Conservation (phyloP, 2,113 vertebrate genomes). For the Calyptommatus sinebrachiatus region DNA sequence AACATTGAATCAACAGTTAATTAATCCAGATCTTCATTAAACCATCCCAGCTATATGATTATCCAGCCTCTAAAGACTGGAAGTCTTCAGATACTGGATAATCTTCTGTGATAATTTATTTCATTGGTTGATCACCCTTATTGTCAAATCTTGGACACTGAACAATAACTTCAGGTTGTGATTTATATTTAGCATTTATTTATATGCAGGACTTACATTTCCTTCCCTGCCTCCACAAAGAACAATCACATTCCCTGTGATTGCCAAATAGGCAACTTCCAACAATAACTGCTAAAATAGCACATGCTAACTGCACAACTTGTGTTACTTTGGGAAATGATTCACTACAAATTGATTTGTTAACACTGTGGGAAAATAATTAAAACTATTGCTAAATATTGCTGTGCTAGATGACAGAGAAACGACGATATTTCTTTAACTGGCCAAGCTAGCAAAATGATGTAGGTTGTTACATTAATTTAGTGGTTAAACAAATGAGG, state of each 20-base stretch:
- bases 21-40: too few species aligned
- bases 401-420: background rate
- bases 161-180: background rate
- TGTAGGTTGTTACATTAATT: background rate
- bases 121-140: too few species aligned
- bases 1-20: too few species aligned
- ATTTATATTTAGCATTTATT: background rate
- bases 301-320: conserved; percentile 1
- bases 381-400: conserved; percentile 17
- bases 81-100: too few species aligned
- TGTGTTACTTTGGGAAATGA: background rate
- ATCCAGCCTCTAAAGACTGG: too few species aligned
- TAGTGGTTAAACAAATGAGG: background rate
- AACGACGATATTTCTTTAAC: background rate
- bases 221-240: background rate
- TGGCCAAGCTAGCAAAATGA: background rate
- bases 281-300: background rate
- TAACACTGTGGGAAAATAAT: background rate
- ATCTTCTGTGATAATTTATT: too few species aligned
- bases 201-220: background rate
- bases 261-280: background rate
- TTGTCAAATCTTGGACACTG: background rate
- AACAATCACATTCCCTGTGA: background rate
- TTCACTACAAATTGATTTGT: conserved; percentile 15
- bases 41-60: too few species aligned